Percentiles rank a stretch among this genome's conserved stretches.
These are phyloP conservation scores for Trichonephila clavata DNA, from an alignment of 1,140 invertebrate genomes.

Conservation along the genomic window DNA sequence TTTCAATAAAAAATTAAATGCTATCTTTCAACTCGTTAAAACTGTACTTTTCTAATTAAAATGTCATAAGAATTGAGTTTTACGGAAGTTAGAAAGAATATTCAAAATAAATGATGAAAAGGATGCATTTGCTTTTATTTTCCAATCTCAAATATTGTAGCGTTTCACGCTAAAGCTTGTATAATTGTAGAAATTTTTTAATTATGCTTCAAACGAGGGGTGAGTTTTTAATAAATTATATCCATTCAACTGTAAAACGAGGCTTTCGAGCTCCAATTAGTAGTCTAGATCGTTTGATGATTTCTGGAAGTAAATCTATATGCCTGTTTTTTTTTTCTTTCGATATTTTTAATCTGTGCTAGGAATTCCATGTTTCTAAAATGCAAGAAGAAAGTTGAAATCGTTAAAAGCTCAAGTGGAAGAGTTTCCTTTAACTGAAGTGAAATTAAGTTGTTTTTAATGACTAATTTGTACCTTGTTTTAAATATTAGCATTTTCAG, in stretches of 20 bases:
- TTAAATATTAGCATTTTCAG: too few relatives aligned
- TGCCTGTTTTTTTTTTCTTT: not conserved
- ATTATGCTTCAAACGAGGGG: conserved; percentile 9
- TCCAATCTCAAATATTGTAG: not conserved
- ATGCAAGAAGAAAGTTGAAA: too few relatives aligned
- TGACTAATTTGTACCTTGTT: too few relatives aligned
- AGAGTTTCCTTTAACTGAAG: too few relatives aligned
- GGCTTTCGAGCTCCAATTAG: not conserved
- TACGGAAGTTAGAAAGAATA: not conserved
- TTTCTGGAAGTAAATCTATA: not conserved
- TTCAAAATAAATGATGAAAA: not conserved
- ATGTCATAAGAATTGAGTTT: not conserved
- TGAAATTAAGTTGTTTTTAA: too few relatives aligned
- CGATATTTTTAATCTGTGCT: not conserved
- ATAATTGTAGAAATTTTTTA: not conserved
- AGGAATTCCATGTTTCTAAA: not conserved
- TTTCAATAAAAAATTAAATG: conserved; percentile 22
- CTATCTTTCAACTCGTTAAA: not conserved
- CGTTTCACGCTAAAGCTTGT: not conserved
- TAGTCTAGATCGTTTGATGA: not conserved
- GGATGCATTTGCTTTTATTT: not conserved
- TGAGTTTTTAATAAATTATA: conserved; percentile 10
- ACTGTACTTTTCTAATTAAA: conserved; percentile 20
- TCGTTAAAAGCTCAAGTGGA: too few relatives aligned
- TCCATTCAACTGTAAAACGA: not conserved